Base-by-base conservation (phyloP, 2,888 invertebrate species). In the Napeogenes sylphis region DNA sequence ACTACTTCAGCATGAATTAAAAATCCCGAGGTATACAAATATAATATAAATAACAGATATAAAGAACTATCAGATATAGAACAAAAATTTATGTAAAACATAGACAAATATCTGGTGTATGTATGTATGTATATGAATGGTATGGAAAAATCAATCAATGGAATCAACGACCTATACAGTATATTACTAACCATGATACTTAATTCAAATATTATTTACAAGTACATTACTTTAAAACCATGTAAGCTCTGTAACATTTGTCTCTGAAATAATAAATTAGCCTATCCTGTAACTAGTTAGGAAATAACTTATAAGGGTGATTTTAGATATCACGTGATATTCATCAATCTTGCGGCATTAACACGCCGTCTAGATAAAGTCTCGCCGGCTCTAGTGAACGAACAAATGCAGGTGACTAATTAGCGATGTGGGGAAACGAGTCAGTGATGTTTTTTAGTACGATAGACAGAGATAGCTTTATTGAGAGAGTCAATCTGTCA, bases 351-450 rank as follows among this genome's bases (percentile, higher is more conserved):
- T 79, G 68, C 32, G 70, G 86, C 80, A 85, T 89, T 89, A 87
- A 78, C 83, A 80, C 71, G 73, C 75, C 75, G 82, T 82, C 86
- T 82, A 85, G 87, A 87, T 89, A 85, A 77, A 81, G 82, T 83
- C 82, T 72, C 75, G 71, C 72, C 73, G 67, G 69, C 73, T 79
- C 81, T 85, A 84, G 81, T 81, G 82, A 84, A 84, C 81, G 81
- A 83, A 84, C 83, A 85, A 87, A 88, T 89, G 86, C 87, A 87
- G 85, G 87, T 86, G 75, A 77, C 83, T 89, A 88, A 89, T 89
- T 89, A 86, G 82, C 77, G 66, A 71, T 70, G 64, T 55, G 80
- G 61, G 69, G 30, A 76, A 85, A 66, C 56, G 78, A 73, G 81
- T 81, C 45, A 67, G 66, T 59, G 53, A 71, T 55, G 58, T 8